A percentile compares a stretch with the other conserved stretches of the same genome.
Conservation (phyloP, 2,113 vertebrate species). For the Anas platyrhynchos region DNA sequence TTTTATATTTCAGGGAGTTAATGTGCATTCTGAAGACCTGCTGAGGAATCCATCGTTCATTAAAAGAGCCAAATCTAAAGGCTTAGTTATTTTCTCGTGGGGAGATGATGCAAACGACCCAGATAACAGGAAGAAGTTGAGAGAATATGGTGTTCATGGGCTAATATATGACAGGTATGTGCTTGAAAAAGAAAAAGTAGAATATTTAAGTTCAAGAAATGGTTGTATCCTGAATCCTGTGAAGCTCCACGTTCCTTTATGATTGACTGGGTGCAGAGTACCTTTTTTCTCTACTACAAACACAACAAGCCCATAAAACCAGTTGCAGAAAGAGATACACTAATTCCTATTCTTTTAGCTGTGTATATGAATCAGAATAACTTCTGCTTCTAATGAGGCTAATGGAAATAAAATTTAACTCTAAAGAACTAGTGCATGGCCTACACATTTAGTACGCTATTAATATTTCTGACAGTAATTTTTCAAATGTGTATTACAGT, state of each 20-base stretch:
- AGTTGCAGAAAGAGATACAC: neutral
- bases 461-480: neutral
- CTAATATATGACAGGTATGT: slow-evolving; percentile 94
- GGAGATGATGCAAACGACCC: slow-evolving; percentile 95
- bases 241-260: neutral
- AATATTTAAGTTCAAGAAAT: neutral
- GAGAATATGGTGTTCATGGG: slow-evolving; percentile 90
- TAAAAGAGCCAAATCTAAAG: slow-evolving; percentile 87
- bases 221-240: neutral
- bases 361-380: neutral
- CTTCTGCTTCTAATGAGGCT: neutral
- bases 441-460: neutral
- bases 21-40: slow-evolving; percentile 92
- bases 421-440: neutral
- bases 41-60: slow-evolving; percentile 85
- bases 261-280: neutral
- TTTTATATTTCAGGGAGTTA: slow-evolving; percentile 86
- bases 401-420: neutral
- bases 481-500: rapidly evolving
- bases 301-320: neutral
- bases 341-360: neutral
- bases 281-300: neutral
- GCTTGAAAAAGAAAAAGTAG: neutral
- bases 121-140: slow-evolving; percentile 87
- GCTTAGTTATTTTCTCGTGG: slow-evolving; percentile 95